Evolutionary conservation across 2,797 vertebrate genomes (phyloP).

Genomic region (Thaleichthys pacificus): DNA sequence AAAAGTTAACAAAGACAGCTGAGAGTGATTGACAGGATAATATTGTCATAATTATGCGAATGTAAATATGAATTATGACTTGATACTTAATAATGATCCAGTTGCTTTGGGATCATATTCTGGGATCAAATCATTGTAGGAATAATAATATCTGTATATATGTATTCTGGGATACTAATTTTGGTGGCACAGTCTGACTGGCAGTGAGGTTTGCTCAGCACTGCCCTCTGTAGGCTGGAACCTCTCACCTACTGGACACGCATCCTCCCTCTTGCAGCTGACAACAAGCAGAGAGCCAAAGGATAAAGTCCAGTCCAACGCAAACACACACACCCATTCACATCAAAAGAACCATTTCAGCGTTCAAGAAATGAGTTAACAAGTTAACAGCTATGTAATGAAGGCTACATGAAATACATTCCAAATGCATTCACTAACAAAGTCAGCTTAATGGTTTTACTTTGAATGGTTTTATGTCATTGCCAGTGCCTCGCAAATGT

Average conservation of each 20-base stretch:
- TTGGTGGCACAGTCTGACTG: background rate
- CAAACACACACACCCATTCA: constrained; percentile 19
- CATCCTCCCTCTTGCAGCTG: constrained; percentile 17
- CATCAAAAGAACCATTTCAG: background rate
- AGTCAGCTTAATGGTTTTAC: too few relatives aligned
- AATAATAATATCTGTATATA: too few relatives aligned
- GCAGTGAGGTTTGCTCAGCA: background rate
- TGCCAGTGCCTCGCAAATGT: background rate
- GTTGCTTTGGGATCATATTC: too few relatives aligned
- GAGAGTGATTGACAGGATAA: too few relatives aligned
- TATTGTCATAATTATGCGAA: too few relatives aligned
- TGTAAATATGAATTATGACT: too few relatives aligned
- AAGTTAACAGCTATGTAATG: background rate
- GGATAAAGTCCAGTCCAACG: constrained; percentile 48
- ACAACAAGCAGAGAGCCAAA: constrained; percentile 27
- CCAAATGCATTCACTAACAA: too few relatives aligned
- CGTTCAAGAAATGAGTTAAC: background rate
- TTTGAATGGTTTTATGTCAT: too few relatives aligned
- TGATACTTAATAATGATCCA: too few relatives aligned
- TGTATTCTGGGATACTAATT: too few relatives aligned
- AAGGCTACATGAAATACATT: background rate
- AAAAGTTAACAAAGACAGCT: too few relatives aligned
- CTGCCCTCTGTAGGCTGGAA: constrained; percentile 4
- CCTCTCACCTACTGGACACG: constrained; percentile 27
- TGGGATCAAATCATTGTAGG: too few relatives aligned